These are phyloP conservation scores for Tetrapedia diversipes DNA, from an alignment of 2,888 invertebrate species.

Conservation along the genomic window DNA sequence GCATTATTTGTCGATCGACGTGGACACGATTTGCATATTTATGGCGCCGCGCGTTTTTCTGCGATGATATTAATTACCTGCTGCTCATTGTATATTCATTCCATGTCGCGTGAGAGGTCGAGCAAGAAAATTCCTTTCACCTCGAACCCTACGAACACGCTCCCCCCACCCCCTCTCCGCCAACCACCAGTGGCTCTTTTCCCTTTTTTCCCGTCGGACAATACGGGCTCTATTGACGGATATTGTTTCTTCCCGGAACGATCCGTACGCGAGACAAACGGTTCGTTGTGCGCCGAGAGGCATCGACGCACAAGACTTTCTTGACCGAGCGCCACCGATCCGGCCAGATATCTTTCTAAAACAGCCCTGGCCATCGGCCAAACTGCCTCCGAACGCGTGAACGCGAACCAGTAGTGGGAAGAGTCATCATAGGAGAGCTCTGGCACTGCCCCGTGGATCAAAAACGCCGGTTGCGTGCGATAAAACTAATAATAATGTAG, in stretches of 20 bases:
- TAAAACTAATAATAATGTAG: no score
- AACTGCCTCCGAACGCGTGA: conserved; percentile 35
- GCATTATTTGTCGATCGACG: conserved; percentile 11
- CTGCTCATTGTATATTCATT: conserved; percentile 5
- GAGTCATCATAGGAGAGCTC: conserved; percentile 20
- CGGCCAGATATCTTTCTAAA: conserved; percentile 59
- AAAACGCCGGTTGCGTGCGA: no score
- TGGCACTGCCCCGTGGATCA: background rate
- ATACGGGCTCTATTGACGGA: conserved; percentile 37
- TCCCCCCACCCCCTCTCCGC: background rate
- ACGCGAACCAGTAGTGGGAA: conserved; percentile 11
- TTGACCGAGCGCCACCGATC: conserved; percentile 35
- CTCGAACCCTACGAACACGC: background rate
- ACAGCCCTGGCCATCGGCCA: conserved; percentile 53
- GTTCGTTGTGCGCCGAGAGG: conserved; percentile 41
- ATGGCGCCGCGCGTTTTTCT: background rate
- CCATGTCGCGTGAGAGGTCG: background rate
- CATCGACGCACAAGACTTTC: conserved; percentile 38
- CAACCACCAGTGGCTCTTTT: background rate
- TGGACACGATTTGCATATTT: conserved; percentile 20
- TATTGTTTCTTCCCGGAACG: conserved; percentile 44
- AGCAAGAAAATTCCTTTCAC: background rate
- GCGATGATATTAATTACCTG: conserved; percentile 23
- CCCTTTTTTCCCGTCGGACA: background rate
- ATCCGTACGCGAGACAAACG: conserved; percentile 31